Conservation (phyloP, 2,797 vertebrate genomes). For the Enteromius thamalakanensis region DNA sequence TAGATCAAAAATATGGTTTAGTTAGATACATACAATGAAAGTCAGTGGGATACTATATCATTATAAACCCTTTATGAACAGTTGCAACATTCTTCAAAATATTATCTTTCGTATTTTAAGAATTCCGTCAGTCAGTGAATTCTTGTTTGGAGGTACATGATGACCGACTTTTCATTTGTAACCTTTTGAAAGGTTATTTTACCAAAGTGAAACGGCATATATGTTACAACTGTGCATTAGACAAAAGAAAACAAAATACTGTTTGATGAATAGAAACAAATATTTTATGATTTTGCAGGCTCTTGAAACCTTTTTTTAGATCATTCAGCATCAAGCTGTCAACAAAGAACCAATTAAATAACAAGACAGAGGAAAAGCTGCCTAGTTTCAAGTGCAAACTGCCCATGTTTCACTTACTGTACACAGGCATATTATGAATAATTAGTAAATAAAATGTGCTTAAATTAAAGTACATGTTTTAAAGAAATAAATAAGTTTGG, state of each 20-base stretch:
- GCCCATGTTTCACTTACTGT: constrained; percentile 59
- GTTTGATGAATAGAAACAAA: constrained; percentile 18
- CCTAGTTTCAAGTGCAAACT: constrained; percentile 74
- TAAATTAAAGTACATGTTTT: constrained; percentile 86
- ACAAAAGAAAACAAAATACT: constrained; percentile 7
- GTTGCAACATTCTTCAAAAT: not conserved
- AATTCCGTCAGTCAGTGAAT: not conserved
- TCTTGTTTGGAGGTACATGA: not conserved
- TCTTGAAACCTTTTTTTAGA: constrained; percentile 50
- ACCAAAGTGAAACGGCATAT: not conserved
- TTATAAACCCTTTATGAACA: not conserved
- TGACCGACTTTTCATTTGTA: not conserved
- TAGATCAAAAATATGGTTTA: not conserved
- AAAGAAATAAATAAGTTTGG: constrained; percentile 81
- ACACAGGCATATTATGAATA: constrained; percentile 42
- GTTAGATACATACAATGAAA: not conserved
- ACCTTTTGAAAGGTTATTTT: not conserved
- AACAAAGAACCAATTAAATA: constrained; percentile 82
- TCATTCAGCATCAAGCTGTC: constrained; percentile 76
- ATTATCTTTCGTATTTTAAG: not conserved
- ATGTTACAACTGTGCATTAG: not conserved
- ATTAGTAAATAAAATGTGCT: constrained; percentile 73
- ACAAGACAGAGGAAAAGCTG: constrained; percentile 75
- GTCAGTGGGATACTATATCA: not conserved
- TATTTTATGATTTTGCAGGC: constrained; percentile 59